Evolutionary conservation across 2,797 vertebrate species (phyloP).

Genomic region (Benthosema pterotum): DNA sequence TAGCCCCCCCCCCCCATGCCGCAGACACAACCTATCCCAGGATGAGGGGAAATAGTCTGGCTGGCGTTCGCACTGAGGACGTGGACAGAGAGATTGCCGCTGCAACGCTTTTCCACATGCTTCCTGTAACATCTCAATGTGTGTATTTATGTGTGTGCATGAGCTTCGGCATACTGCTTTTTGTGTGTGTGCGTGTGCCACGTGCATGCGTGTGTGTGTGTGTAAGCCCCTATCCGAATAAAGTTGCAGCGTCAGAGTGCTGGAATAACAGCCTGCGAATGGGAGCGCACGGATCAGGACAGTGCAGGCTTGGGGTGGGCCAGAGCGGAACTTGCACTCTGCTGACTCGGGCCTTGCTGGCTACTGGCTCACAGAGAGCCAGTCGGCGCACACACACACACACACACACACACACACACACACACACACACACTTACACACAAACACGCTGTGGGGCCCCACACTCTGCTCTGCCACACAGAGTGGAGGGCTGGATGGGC

Average conservation of each 20-base stretch:
- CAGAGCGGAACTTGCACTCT: conserved; percentile 66
- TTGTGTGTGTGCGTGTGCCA: neutral
- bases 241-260: conserved; percentile 68
- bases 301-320: conserved; percentile 43
- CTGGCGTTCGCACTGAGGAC: conserved; percentile 27
- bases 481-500: conserved; percentile 11
- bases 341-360: conserved; percentile 69
- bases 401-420: too few relatives aligned
- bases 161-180: neutral
- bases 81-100: conserved; percentile 25
- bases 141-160: neutral
- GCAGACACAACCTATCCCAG: conserved; percentile 46
- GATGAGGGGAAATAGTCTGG: conserved; percentile 49
- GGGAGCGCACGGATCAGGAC: conserved; percentile 36
- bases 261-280: conserved; percentile 57
- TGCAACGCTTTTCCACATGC: conserved; percentile 28
- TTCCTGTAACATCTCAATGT: conserved; percentile 25
- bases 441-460: conserved; percentile 31
- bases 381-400: conserved; percentile 29
- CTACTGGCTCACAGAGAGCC: conserved; percentile 47
- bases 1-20: conserved; percentile 31
- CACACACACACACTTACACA: too few relatives aligned
- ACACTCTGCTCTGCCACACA: conserved; percentile 21
- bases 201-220: conserved; percentile 2
- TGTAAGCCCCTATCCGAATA: conserved; percentile 26